Conservation (phyloP, 2,797 vertebrate genomes). For the Melanogrammus aeglefinus region DNA sequence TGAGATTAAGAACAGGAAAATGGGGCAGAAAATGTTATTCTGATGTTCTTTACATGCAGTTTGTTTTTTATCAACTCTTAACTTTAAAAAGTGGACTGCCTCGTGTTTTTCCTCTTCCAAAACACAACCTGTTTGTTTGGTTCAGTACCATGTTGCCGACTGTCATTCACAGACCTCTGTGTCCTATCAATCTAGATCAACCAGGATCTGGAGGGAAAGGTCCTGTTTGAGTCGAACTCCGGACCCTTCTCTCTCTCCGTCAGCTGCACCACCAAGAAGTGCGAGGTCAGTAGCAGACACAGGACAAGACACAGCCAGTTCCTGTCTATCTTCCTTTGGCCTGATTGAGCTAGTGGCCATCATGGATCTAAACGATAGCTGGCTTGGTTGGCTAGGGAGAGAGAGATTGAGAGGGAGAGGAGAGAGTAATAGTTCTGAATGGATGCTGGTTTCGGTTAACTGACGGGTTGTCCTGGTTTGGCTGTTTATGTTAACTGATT, state of each 20-base stretch:
- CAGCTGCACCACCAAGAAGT: conserved; percentile 85
- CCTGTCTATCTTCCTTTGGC: too few species aligned
- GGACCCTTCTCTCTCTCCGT: conserved; percentile 83
- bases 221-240: conserved; percentile 79
- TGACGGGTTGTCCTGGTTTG: too few species aligned
- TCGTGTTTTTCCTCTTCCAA: background rate
- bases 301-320: background rate
- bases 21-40: background rate
- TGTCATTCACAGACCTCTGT: conserved; percentile 7
- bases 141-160: background rate
- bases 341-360: too few species aligned
- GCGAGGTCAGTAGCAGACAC: conserved; percentile 72
- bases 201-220: conserved; percentile 81
- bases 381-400: too few species aligned
- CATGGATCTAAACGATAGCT: too few species aligned
- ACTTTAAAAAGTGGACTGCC: background rate
- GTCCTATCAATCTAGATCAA: conserved; percentile 75
- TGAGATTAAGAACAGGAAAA: background rate
- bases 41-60: background rate
- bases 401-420: too few species aligned
- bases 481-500: too few species aligned
- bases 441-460: too few species aligned
- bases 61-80: background rate
- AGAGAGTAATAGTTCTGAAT: too few species aligned
- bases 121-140: background rate